Base-by-base conservation (phyloP, 92 coral and sea anemone genomes). In the Parazoanthus atlanticus region DNA sequence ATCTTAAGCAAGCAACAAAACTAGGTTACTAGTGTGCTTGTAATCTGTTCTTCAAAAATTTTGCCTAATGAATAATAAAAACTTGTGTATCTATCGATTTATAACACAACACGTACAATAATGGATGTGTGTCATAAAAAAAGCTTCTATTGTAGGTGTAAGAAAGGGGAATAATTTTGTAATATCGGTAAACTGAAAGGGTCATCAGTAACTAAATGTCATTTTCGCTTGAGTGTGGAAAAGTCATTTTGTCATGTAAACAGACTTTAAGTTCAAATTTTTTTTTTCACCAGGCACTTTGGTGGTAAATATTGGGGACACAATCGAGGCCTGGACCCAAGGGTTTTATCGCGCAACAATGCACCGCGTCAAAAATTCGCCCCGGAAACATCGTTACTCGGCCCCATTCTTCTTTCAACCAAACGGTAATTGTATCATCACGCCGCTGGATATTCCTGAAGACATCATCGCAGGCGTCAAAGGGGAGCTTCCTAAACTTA, bases 371-470 rank as follows among this genome's bases (percentile, higher is more conserved):
- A 95, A 86, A 67, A 93, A 86, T 85, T 93, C 98, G 8, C 72
- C 92, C 31, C 43, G 79, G 8, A 85, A 77, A 47, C 85, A 92
- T 28, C 76, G 94, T 16, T 52, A 88, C 70, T 94, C 96, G 5
- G 98, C 88, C 26, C 96, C 98, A 72, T 93, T 89, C 89, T 94
- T 94, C 88, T 91, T 86, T 80, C 96, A 93, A 32, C 98, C 98
- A 17, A 92, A 81, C 69, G 76, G 38, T 36, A 82, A 80, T 23
- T 84, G 91, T 28, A 17, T 88, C 21, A 78, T 94, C 34, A 73
- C 85, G 36, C 93, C 96, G 30, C 80, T 94, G n/a, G 94, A 94
- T 66, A 85, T 90, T 87, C 58, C 76, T 12, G 86, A 38, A 61
- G 56, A 65, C 25, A 64, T 64, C 32, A 64, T 38, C 76, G 56